Evolutionary conservation across 2,888 invertebrate species (phyloP).

Genomic region (Cephalotes varians): DNA sequence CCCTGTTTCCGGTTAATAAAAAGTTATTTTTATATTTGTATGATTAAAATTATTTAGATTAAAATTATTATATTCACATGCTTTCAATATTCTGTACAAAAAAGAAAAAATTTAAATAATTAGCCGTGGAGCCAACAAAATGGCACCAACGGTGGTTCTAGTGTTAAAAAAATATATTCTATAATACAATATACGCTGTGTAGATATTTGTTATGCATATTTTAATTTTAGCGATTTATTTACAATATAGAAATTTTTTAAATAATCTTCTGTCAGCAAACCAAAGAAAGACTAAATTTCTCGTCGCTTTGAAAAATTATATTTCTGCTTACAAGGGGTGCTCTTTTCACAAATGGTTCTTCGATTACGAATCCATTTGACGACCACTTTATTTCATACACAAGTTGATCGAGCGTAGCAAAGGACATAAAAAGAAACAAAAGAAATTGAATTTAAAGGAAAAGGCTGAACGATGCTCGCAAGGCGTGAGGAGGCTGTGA

Average conservation of each 20-base stretch:
- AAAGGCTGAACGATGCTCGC: slow-evolving; percentile 36
- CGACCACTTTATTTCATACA: slow-evolving; percentile 23
- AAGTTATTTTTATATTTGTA: too few species aligned
- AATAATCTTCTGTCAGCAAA: background rate
- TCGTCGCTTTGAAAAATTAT: slow-evolving; percentile 1
- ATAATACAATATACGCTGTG: background rate
- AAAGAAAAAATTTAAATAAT: too few species aligned
- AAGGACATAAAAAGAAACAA: slow-evolving; percentile 34
- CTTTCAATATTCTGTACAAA: too few species aligned
- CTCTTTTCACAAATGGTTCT: background rate
- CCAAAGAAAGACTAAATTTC: background rate
- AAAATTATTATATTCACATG: too few species aligned
- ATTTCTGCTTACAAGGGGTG: background rate
- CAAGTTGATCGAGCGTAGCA: slow-evolving; percentile 11
- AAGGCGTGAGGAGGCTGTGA: slow-evolving; percentile 19
- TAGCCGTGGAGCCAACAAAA: too few species aligned
- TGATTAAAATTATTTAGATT: too few species aligned
- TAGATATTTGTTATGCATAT: background rate
- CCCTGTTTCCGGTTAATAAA: too few species aligned
- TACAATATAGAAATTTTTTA: background rate
- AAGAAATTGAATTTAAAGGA: slow-evolving; percentile 45
- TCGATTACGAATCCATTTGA: slow-evolving; percentile 33
- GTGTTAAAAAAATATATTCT: background rate
- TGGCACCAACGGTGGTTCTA: too few species aligned
- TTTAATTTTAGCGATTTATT: background rate